phyloP scores from a whole-genome alignment of 2,113 vertebrate species.

The Malurus cyaneus region DNA sequence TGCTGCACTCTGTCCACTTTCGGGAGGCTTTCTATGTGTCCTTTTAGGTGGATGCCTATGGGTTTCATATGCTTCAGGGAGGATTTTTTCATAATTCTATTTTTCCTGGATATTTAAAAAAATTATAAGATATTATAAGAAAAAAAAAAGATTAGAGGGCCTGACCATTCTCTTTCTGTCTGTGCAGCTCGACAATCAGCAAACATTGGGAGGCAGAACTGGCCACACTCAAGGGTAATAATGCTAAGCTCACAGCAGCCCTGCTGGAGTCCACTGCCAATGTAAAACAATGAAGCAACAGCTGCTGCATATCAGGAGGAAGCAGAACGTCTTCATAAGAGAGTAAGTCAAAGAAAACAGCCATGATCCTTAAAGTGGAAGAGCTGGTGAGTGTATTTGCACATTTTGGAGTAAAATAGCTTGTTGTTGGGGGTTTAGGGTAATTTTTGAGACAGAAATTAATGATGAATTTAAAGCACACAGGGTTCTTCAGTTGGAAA shows the following conservation, averaged over 20 bases:
- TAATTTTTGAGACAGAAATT: not conserved
- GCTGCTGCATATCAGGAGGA: conserved; percentile 93
- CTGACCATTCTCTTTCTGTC: conserved; percentile 27
- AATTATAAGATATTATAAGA: not conserved
- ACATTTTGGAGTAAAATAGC: not conserved
- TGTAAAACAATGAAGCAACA: conserved; percentile 98
- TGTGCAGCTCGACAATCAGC: conserved; percentile 78
- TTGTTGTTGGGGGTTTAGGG: not conserved
- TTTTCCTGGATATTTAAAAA: not conserved
- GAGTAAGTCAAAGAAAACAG: conserved; percentile 71
- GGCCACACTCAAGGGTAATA: conserved; percentile 93
- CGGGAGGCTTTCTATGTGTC: too few relatives aligned
- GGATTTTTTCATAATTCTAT: not conserved
- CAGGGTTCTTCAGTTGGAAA: not conserved
- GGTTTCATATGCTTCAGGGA: not conserved
- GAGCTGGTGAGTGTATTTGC: not conserved
- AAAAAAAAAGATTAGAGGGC: not conserved
- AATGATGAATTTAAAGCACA: not conserved
- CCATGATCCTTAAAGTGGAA: not conserved
- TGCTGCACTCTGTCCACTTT: too few relatives aligned
- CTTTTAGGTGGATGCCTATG: too few relatives aligned
- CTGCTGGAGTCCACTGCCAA: conserved; percentile 95
- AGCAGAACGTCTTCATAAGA: conserved; percentile 92
- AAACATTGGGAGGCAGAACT: conserved; percentile 97
- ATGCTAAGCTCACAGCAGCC: conserved; percentile 93